These are phyloP conservation scores for Andrena minutula DNA, from an alignment of 2,888 invertebrate species.

Conservation along the genomic window DNA sequence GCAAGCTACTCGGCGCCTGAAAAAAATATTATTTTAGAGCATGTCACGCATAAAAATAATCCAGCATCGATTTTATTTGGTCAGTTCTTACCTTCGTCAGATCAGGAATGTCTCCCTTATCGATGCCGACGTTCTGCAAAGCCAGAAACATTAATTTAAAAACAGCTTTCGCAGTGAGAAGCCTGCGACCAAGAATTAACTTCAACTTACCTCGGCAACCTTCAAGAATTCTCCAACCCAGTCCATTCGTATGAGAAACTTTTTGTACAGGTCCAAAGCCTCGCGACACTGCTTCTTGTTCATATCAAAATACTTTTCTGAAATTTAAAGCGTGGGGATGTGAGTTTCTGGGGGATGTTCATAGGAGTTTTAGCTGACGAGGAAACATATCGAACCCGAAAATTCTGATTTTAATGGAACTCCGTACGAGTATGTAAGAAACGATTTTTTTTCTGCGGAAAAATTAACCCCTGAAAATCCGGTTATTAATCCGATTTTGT, in stretches of 20 bases:
- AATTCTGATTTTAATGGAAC: too few species aligned
- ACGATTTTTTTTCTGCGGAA: too few species aligned
- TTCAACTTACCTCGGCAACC: constrained; percentile 88
- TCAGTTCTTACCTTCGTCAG: constrained; percentile 91
- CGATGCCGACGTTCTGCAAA: constrained; percentile 95
- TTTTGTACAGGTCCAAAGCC: constrained; percentile 99
- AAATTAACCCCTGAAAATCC: too few species aligned
- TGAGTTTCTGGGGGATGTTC: constrained; percentile 88
- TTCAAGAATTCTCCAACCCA: constrained; percentile 99
- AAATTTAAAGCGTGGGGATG: constrained; percentile 33
- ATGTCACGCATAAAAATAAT: background rate
- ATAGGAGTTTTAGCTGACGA: too few species aligned
- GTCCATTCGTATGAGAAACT: constrained; percentile 99
- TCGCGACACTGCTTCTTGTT: constrained; percentile 99
- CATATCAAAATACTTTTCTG: constrained; percentile 99
- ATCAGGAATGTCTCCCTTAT: constrained; percentile 99
- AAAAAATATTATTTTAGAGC: constrained; percentile 38
- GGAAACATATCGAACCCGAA: too few species aligned
- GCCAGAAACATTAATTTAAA: constrained; percentile 31
- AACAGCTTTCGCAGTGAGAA: background rate
- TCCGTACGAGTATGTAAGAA: too few species aligned
- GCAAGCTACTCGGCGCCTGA: constrained; percentile 96
- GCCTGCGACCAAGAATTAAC: background rate
- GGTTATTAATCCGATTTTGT: too few species aligned
- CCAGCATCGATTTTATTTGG: background rate